Conservation (phyloP, 2,888 invertebrate genomes). For the Cylloceria caligata region DNA sequence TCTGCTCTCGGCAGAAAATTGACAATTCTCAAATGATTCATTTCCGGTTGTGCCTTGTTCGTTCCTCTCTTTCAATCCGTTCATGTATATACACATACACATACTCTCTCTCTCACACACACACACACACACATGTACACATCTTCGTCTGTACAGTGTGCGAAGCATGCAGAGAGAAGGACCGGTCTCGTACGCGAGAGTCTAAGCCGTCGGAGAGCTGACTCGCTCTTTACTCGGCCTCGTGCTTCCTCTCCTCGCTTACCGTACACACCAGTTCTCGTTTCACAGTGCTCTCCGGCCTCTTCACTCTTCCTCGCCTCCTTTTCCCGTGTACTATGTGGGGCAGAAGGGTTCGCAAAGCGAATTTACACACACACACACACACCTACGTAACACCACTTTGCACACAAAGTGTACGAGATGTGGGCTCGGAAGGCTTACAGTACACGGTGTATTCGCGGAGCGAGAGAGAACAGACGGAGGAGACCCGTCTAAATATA, state of each 20-base stretch:
- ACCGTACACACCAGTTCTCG: constrained; percentile 49
- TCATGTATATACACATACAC: background rate
- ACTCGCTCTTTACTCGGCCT: constrained; percentile 60
- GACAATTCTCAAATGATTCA: constrained; percentile 82
- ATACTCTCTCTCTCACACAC: background rate
- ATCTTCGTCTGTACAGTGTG: constrained; percentile 17
- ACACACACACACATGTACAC: constrained; percentile 1
- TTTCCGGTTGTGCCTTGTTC: constrained; percentile 77
- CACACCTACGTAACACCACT: background rate
- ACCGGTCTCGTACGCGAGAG: constrained; percentile 57
- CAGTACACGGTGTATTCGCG: constrained; percentile 52
- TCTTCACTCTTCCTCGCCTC: constrained; percentile 31
- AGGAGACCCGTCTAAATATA: constrained; percentile 64
- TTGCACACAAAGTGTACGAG: constrained; percentile 26
- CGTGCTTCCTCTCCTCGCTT: constrained; percentile 61
- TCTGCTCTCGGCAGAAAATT: constrained; percentile 73
- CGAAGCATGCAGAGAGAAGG: constrained; percentile 40
- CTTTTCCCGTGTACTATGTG: constrained; percentile 59
- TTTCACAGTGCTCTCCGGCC: constrained; percentile 57
- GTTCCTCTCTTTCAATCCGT: constrained; percentile 45
- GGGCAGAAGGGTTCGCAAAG: constrained; percentile 68
- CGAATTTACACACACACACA: constrained; percentile 66
- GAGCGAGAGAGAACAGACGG: constrained; percentile 34
- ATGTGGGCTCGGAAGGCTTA: constrained; percentile 38
- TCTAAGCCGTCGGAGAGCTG: constrained; percentile 59